Evolutionary conservation across 2,113 vertebrate genomes (phyloP).

Genomic region (Heptranchias perlo): DNA sequence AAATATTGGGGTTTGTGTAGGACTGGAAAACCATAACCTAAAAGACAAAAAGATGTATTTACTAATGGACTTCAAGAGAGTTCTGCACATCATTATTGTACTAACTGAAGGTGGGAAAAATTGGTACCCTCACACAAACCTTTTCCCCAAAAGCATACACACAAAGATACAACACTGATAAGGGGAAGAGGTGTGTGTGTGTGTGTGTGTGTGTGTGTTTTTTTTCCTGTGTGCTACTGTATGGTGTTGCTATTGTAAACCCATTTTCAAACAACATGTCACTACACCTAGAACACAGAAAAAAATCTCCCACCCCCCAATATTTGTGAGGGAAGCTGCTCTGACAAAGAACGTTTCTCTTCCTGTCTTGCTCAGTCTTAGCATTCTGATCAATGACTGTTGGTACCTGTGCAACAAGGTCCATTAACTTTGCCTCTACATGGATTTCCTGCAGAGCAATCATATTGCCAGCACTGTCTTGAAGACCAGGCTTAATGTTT

Average conservation of each 20-base stretch:
- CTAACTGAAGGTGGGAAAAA: neutral
- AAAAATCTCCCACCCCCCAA: neutral
- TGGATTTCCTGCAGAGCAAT: slow-evolving; percentile 64
- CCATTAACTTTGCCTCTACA: slow-evolving; percentile 69
- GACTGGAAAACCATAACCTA: slow-evolving; percentile 78
- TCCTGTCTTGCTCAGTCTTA: neutral
- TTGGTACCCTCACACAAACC: neutral
- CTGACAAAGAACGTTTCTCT: neutral
- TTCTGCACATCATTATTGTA: neutral
- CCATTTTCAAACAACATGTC: neutral
- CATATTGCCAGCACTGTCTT: slow-evolving; percentile 61
- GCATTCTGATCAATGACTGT: neutral
- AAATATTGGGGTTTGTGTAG: slow-evolving; percentile 64
- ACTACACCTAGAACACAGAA: neutral
- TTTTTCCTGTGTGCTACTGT: neutral
- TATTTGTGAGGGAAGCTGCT: neutral
- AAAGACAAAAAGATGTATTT: slow-evolving; percentile 33
- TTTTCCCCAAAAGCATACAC: neutral
- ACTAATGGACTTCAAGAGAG: neutral
- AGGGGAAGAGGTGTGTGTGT: neutral
- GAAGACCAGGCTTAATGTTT: slow-evolving; percentile 56
- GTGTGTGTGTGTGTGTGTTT: neutral
- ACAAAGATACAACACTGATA: neutral
- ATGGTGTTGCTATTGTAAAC: neutral
- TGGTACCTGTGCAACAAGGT: slow-evolving; percentile 69